Percentiles rank a stretch among this genome's conserved stretches.
Conservation (phyloP, 2,888 invertebrate genomes). For the Nephrotoma guestfalica region DNA sequence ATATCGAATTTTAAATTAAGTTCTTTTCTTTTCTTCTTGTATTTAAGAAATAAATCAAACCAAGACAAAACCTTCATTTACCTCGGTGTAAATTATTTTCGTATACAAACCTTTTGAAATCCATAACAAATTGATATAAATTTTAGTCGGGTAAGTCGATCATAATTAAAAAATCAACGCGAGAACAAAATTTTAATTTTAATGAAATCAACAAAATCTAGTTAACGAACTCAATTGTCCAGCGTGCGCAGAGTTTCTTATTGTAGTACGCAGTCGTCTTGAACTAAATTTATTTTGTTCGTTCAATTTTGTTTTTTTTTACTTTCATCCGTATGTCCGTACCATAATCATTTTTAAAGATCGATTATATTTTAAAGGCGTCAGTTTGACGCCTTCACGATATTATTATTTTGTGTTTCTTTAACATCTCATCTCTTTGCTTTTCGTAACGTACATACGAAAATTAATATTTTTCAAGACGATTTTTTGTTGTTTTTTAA, state of each 20-base stretch:
- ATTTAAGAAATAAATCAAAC: not conserved
- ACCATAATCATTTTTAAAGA: constrained; percentile 1
- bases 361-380: constrained; percentile 4
- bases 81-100: not conserved
- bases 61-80: not conserved
- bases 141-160: not conserved
- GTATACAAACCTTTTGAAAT: not conserved
- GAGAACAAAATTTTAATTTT: not conserved
- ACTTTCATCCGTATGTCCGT: constrained; percentile 3
- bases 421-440: constrained; percentile 1
- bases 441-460: not conserved
- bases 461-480: not conserved
- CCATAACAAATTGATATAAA: not conserved
- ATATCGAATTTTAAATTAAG: not conserved
- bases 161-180: not conserved
- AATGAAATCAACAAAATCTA: not conserved
- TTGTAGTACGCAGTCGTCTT: not conserved
- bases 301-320: not conserved
- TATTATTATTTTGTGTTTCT: not conserved
- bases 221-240: constrained; percentile 3
- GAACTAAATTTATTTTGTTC: not conserved
- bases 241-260: not conserved
- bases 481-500: not conserved
- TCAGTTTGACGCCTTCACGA: constrained; percentile 3
- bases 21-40: not conserved